A percentile compares a stretch with the other conserved stretches of the same genome.
phyloP scores from a whole-genome alignment of 2,113 vertebrate species.

The Odobenus rosmarus region DNA sequence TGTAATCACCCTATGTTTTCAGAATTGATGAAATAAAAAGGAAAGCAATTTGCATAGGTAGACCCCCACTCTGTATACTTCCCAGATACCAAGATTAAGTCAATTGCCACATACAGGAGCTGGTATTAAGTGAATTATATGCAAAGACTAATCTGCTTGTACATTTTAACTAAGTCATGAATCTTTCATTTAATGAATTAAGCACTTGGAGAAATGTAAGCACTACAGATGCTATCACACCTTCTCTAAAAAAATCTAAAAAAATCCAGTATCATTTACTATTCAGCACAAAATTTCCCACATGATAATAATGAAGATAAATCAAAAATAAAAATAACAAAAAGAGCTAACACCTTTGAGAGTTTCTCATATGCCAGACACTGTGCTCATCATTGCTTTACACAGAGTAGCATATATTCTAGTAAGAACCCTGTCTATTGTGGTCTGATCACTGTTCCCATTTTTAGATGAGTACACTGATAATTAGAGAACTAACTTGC shows the following conservation, averaged over 20 bases:
- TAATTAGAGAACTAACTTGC: background rate
- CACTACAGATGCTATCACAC: background rate
- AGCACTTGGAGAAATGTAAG: background rate
- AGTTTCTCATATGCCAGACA: background rate
- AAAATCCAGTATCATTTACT: background rate
- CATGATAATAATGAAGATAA: background rate
- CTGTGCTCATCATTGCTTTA: background rate
- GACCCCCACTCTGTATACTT: background rate
- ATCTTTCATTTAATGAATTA: constrained; percentile 51
- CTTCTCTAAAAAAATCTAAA: background rate
- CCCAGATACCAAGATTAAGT: background rate
- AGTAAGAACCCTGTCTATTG: background rate
- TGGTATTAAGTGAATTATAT: constrained; percentile 1
- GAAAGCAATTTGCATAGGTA: background rate
- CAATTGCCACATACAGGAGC: background rate
- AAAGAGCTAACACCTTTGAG: background rate
- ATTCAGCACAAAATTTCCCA: background rate
- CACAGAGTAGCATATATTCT: background rate
- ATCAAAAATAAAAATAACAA: background rate
- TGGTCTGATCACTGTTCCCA: background rate
- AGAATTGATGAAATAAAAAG: constrained; percentile 22
- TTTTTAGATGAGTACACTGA: background rate
- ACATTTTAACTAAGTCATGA: constrained; percentile 22
- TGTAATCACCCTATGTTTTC: background rate
- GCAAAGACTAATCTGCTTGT: constrained; percentile 22